phyloP scores from a whole-genome alignment of 1,140 invertebrate genomes.

The Caerostris darwini region DNA sequence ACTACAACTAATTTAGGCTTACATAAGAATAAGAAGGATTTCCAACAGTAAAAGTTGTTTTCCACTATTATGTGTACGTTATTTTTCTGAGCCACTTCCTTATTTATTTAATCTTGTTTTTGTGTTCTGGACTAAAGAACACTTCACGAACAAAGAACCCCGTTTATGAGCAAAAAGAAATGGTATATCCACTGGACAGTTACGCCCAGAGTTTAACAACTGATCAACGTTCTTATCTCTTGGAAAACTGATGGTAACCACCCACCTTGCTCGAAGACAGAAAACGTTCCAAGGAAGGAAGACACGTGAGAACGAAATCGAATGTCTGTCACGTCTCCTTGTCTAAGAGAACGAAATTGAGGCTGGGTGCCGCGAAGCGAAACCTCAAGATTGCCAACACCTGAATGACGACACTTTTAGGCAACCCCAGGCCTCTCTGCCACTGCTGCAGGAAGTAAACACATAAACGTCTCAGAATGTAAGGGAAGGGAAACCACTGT shows the following conservation, averaged over 20 bases:
- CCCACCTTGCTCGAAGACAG: background rate
- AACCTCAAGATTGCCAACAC: constrained; percentile 10
- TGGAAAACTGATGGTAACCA: background rate
- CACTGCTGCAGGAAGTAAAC: constrained; percentile 3
- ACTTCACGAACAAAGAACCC: no score
- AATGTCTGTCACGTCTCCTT: constrained; percentile 7
- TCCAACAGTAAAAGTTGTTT: no score
- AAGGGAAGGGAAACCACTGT: background rate
- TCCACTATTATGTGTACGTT: no score
- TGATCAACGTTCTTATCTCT: no score
- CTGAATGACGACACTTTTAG: constrained; percentile 20
- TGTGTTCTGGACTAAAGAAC: no score
- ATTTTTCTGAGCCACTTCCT: no score
- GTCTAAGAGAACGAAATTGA: constrained; percentile 8
- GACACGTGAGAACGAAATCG: constrained; percentile 26
- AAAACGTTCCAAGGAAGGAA: background rate
- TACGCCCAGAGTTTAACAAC: no score
- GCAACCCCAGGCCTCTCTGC: background rate
- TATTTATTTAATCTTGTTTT: no score
- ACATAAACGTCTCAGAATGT: background rate
- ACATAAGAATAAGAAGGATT: no score
- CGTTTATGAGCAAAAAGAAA: no score
- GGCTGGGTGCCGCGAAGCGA: constrained; percentile 10
- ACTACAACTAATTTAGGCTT: no score
- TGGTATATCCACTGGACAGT: no score